Base-by-base conservation (phyloP, 2,797 vertebrate species). In the Rachycentron canadum region DNA sequence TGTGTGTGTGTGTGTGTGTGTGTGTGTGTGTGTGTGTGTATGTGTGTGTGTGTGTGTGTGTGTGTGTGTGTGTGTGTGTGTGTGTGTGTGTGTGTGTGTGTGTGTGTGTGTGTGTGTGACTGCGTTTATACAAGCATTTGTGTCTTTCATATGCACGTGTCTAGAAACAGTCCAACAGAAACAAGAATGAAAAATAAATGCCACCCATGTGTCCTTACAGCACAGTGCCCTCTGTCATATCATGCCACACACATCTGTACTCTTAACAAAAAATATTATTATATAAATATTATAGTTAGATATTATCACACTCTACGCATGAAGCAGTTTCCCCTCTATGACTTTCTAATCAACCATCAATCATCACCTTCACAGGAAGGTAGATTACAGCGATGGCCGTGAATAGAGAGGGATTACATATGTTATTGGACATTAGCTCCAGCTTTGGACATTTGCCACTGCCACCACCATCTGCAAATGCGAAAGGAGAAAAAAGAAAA, bases 21-120 rank as follows among this genome's bases (percentile, higher is more conserved):
- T 56, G 32, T 36, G 11, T 40, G 2, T 13, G 2, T 73, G 17
- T 36, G 58, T 56, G 32, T 36, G 11, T 40, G 2, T 13, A 1
- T 73, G 17, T 36, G 32, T 57, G 19, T 68, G 65, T 21, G 41
- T 47, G 77, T 69, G 64, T 75, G 26, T 43, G 7, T 60, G 56
- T 21, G 41, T 59, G 70, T 14, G 21, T 56, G 34, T 28, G 8
- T 16, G 58, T 56, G 32, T 36, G 11, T 40, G 2, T 13, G 2
- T 73, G 17, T 36, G 32, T 57, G 19, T 68, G 65, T 21, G 41
- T 47, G 77, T 69, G 64, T 75, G 26, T 43, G 7, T 60, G 56
- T 21, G 41, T 59, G 70, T 14, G 21, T 56, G 36, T 30, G 8
- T 16, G 59, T 56, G 34, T 36, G 8, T 32, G 3, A 32, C 32